These are phyloP conservation scores for Dicentrarchus labrax DNA, from an alignment of 2,113 vertebrate species.

Conservation along the genomic window DNA sequence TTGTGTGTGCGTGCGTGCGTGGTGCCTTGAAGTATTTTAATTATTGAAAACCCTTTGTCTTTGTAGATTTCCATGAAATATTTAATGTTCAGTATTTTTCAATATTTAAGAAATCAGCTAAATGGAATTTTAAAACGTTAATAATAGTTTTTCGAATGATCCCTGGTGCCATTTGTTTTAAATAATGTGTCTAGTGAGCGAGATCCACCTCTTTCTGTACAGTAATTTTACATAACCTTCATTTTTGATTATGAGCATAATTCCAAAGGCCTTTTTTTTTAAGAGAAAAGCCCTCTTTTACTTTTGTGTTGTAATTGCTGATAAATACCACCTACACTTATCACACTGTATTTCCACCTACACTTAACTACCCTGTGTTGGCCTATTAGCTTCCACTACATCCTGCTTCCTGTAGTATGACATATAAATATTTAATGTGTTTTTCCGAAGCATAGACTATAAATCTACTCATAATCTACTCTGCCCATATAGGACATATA, in stretches of 20 bases:
- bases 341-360: slow-evolving; percentile 66
- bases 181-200: neutral
- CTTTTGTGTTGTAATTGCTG: slow-evolving; percentile 56
- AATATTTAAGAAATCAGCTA: slow-evolving; percentile 5
- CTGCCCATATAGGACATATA: neutral
- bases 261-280: slow-evolving; percentile 17
- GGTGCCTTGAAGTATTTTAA: neutral
- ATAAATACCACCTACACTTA: slow-evolving; percentile 60
- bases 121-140: slow-evolving; percentile 14
- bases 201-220: neutral
- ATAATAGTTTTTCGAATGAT: slow-evolving; percentile 10
- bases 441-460: slow-evolving; percentile 3
- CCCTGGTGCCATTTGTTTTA: neutral
- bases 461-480: slow-evolving; percentile 1
- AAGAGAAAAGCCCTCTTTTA: slow-evolving; percentile 24
- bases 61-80: slow-evolving; percentile 15
- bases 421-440: slow-evolving; percentile 49
- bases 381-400: slow-evolving; percentile 36
- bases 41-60: slow-evolving; percentile 32
- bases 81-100: slow-evolving; percentile 15
- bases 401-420: slow-evolving; percentile 24
- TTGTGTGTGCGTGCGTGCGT: slow-evolving; percentile 7
- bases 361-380: slow-evolving; percentile 54
- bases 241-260: slow-evolving; percentile 26
- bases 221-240: slow-evolving; percentile 37